These are phyloP conservation scores for Sorex maritimensis DNA, from an alignment of 2,797 vertebrate genomes.

Conservation along the genomic window DNA sequence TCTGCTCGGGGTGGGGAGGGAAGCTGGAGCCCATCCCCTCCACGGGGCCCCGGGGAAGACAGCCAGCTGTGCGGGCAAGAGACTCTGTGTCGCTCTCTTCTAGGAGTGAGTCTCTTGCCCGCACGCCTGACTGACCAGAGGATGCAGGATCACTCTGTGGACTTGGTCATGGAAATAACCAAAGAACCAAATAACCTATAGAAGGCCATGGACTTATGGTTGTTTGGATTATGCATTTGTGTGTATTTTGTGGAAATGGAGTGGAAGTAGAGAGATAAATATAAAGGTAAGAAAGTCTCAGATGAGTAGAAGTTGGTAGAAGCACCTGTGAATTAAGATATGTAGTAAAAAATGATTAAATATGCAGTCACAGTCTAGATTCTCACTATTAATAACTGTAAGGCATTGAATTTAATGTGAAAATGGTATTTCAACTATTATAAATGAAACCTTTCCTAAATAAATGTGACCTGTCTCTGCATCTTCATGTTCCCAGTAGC, in stretches of 20 bases:
- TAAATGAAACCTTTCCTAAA: background rate
- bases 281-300: background rate
- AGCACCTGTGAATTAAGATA: background rate
- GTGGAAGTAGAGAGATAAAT: background rate
- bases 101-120: too few species aligned
- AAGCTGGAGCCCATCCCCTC: too few species aligned
- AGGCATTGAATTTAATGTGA: background rate
- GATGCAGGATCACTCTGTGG: background rate
- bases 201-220: background rate
- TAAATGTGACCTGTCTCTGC: background rate
- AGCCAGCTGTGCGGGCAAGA: too few species aligned
- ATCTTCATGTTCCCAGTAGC: accelerated
- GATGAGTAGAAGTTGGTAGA: background rate
- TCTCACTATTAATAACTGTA: background rate
- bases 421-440: background rate
- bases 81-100: too few species aligned
- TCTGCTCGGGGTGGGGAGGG: too few species aligned
- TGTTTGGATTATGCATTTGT: background rate
- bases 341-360: background rate
- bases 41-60: too few species aligned
- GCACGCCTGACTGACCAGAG: background rate
- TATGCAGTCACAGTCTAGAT: background rate
- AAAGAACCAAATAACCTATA: background rate
- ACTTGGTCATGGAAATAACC: background rate
- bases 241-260: background rate